A percentile compares a stretch with the other conserved stretches of the same genome.
phyloP scores from a whole-genome alignment of 2,888 invertebrate genomes.

The Lottia scabra region DNA sequence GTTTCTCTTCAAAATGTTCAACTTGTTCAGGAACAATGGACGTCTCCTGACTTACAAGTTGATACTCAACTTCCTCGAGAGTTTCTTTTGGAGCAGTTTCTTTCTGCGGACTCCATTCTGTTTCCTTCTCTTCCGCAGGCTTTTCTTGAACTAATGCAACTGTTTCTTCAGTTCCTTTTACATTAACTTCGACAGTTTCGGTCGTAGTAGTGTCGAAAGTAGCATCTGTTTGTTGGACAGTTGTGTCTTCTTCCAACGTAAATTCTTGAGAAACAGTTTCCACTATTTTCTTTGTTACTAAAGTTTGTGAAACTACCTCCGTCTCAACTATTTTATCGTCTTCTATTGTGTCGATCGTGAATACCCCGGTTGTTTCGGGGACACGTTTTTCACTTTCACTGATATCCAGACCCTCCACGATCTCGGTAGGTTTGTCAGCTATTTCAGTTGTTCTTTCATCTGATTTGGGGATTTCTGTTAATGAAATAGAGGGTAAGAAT shows the following conservation, averaged over 20 bases:
- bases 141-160: background rate
- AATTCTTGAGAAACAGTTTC: constrained; percentile 28
- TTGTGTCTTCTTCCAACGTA: constrained; percentile 20
- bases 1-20: background rate
- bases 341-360: constrained; percentile 50
- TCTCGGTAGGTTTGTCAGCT: constrained; percentile 25
- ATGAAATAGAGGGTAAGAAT: too few relatives aligned
- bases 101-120: background rate
- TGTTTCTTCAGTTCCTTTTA: background rate
- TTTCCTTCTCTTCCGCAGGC: background rate
- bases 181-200: background rate
- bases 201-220: background rate
- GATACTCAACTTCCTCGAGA: background rate
- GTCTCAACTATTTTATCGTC: constrained; percentile 47
- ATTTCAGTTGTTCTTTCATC: constrained; percentile 20
- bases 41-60: background rate
- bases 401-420: constrained; percentile 54
- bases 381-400: constrained; percentile 47
- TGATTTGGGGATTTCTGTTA: constrained; percentile 14
- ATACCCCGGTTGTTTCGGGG: constrained; percentile 47
- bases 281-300: constrained; percentile 41
- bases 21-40: background rate
- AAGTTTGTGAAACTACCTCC: constrained; percentile 60
- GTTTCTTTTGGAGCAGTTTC: constrained; percentile 6
- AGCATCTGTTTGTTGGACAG: background rate